phyloP scores from a whole-genome alignment of 2,888 invertebrate genomes.

The Elgonia sp. region DNA sequence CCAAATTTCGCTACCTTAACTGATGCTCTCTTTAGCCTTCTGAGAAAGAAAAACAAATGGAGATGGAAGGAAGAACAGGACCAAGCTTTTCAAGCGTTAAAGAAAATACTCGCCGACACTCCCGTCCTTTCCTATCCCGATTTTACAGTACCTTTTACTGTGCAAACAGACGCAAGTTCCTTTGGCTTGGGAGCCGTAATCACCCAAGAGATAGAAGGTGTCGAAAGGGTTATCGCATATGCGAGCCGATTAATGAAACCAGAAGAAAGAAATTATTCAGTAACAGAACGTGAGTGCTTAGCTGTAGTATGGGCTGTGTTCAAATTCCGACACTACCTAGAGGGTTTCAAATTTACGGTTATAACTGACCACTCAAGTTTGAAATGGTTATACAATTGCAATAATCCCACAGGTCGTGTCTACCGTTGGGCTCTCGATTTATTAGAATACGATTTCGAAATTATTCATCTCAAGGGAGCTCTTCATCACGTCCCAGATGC shows the following conservation, averaged over 20 bases:
- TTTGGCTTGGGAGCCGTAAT: conserved; percentile 71
- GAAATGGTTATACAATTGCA: background rate
- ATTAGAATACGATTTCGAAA: background rate
- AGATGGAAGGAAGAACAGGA: no score
- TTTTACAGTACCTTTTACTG: conserved; percentile 67
- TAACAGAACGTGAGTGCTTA: background rate
- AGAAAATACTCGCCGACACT: background rate
- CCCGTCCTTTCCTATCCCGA: conserved; percentile 75
- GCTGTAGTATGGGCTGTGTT: background rate
- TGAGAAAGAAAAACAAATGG: no score
- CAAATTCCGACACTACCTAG: background rate
- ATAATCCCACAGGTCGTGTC: background rate
- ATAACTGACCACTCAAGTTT: background rate
- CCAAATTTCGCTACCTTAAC: no score
- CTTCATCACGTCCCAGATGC: background rate
- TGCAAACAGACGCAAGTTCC: conserved; percentile 72
- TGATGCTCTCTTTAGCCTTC: no score
- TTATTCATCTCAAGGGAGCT: background rate
- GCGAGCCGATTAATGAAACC: background rate
- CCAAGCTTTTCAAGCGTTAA: no score
- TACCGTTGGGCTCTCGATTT: background rate
- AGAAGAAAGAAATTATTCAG: background rate
- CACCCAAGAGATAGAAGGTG: conserved; percentile 71
- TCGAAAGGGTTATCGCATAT: conserved; percentile 73
- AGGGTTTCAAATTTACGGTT: background rate